A percentile compares a stretch with the other conserved stretches of the same genome.
Conservation (phyloP, 2,113 vertebrate genomes). For the Ceratotherium simum region DNA sequence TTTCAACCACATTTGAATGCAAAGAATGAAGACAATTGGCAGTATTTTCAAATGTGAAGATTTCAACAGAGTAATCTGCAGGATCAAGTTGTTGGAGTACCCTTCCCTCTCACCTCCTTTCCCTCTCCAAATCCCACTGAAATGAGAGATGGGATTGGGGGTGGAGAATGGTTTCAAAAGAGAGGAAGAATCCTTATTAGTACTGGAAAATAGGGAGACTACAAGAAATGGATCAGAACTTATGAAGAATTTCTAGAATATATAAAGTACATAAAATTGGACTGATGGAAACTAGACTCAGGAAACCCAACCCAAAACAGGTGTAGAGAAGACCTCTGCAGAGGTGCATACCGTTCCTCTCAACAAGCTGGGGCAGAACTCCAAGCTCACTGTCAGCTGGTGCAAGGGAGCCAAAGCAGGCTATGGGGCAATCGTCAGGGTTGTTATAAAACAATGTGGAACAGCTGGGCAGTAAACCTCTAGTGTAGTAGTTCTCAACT, state of each 20-base stretch:
- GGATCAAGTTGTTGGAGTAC: not conserved
- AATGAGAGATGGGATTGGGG: not conserved
- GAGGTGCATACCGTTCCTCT: slow-evolving; percentile 61
- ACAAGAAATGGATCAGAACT: not conserved
- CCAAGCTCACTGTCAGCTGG: slow-evolving; percentile 53
- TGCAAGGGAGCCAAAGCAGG: slow-evolving; percentile 38
- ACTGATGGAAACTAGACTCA: slow-evolving; percentile 55
- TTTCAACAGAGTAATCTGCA: not conserved
- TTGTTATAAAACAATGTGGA: slow-evolving; percentile 30
- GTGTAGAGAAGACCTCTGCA: slow-evolving; percentile 61
- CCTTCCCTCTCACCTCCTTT: not conserved
- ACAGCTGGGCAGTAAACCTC: not conserved
- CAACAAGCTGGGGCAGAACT: slow-evolving; percentile 54
- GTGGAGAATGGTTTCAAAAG: not conserved
- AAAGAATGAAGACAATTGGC: not conserved
- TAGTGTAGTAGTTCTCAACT: not conserved
- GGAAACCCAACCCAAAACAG: slow-evolving; percentile 54
- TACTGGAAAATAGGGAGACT: slow-evolving; percentile 7
- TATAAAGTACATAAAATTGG: slow-evolving; percentile 29
- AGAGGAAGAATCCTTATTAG: not conserved
- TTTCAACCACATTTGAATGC: not conserved
- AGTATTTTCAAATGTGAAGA: not conserved
- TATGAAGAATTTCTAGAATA: not conserved
- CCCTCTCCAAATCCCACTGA: not conserved
- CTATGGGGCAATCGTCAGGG: slow-evolving; percentile 40